phyloP scores from a whole-genome alignment of 2,888 invertebrate species.

The Arctia plantaginis region DNA sequence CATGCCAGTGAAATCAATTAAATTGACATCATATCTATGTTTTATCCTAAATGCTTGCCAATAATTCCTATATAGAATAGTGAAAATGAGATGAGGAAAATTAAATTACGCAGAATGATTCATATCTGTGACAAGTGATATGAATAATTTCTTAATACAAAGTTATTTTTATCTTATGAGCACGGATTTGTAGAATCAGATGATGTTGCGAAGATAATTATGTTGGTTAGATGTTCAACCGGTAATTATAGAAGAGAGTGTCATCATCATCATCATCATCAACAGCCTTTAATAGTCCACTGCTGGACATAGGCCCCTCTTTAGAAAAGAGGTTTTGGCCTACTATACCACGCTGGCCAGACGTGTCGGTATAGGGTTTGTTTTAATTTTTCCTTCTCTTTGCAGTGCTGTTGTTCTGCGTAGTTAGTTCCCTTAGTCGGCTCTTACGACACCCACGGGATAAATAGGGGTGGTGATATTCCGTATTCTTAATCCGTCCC shows the following conservation, averaged over 20 bases:
- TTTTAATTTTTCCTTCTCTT: no score
- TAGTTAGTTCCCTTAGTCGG: no score
- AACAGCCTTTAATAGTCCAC: no score
- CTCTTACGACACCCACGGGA: no score
- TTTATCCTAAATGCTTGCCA: not conserved
- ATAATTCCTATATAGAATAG: not conserved
- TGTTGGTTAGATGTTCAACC: constrained; percentile 3
- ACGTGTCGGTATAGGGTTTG: no score
- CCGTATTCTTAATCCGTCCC: no score
- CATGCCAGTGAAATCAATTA: not conserved
- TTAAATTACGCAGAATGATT: not conserved
- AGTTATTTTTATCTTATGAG: constrained; percentile 6
- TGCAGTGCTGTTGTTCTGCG: no score
- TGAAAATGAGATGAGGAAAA: not conserved
- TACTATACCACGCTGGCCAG: no score
- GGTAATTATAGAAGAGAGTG: not conserved
- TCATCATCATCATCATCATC: no score
- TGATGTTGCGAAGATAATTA: not conserved
- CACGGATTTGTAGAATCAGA: constrained; percentile 3
- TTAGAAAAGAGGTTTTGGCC: no score
- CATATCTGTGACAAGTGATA: not conserved
- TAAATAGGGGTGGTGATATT: no score
- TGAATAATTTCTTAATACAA: not conserved
- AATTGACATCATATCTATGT: not conserved
- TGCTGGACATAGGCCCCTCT: no score